These are phyloP conservation scores for Xestia rhomboidea DNA, from an alignment of 2,888 invertebrate genomes.

Conservation along the genomic window DNA sequence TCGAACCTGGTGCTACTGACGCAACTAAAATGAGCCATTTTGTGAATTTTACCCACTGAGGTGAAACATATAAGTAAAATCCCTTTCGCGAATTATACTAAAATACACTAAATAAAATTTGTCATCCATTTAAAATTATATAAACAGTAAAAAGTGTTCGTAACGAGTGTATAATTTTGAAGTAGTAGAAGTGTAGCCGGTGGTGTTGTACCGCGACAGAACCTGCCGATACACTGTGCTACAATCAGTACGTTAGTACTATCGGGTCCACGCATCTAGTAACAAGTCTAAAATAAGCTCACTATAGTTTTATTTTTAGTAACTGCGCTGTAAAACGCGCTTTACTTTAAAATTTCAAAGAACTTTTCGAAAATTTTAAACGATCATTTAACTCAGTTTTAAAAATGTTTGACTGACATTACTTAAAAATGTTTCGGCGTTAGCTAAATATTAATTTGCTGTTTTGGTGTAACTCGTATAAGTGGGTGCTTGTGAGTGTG, in stretches of 20 bases:
- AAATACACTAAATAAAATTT: neutral
- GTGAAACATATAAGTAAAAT: constrained; percentile 46
- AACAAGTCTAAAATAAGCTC: constrained; percentile 10
- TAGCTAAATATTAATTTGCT: neutral
- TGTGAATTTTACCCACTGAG: constrained; percentile 59
- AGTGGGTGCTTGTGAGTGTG: constrained; percentile 6
- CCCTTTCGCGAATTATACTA: constrained; percentile 1
- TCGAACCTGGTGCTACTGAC: constrained; percentile 30
- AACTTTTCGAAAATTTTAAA: neutral
- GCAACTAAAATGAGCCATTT: constrained; percentile 63
- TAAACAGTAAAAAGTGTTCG: neutral
- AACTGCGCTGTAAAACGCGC: neutral
- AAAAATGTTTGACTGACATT: neutral
- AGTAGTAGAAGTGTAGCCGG: neutral
- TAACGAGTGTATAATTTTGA: constrained; percentile 9
- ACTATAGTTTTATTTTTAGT: neutral
- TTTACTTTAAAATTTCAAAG: neutral
- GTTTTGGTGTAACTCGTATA: neutral
- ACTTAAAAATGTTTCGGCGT: neutral
- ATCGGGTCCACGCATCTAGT: constrained; percentile 5
- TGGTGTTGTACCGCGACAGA: constrained; percentile 4
- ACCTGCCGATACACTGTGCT: constrained; percentile 15
- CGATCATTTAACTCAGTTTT: neutral
- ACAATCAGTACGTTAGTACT: constrained; percentile 38
- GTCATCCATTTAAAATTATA: neutral